Conservation (phyloP, 1,140 invertebrate genomes). For the Ptiloglossa arizonensis region DNA sequence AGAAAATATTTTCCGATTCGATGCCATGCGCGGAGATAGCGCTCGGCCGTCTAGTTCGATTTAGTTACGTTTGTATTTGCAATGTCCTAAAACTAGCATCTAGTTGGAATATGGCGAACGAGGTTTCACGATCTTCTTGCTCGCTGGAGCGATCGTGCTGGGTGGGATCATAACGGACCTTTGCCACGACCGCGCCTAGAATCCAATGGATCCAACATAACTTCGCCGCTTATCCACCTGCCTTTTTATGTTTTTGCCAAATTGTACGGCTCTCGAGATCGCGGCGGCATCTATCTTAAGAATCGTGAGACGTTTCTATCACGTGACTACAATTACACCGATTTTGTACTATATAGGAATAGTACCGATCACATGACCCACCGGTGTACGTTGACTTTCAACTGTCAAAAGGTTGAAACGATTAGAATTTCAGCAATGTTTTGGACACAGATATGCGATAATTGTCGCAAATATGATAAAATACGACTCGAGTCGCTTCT, state of each 20-base stretch:
- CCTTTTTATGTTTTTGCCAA: constrained; percentile 62
- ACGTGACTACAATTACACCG: constrained; percentile 22
- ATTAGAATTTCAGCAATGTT: not conserved
- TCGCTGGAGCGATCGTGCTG: constrained; percentile 62
- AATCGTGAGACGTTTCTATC: constrained; percentile 20
- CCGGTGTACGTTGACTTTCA: not conserved
- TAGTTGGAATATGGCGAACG: constrained; percentile 11
- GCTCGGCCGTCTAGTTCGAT: too few species aligned
- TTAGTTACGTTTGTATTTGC: not conserved
- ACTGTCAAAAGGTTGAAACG: not conserved
- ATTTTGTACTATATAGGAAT: constrained; percentile 29
- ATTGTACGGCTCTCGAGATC: constrained; percentile 24
- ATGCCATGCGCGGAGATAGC: too few species aligned
- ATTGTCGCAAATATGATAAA: not conserved
- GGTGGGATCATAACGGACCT: constrained; percentile 74
- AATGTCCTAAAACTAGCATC: not conserved
- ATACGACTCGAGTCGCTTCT: not conserved
- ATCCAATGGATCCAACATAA: constrained; percentile 68
- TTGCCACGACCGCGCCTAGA: constrained; percentile 74
- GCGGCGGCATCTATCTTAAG: constrained; percentile 57
- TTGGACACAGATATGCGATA: too few species aligned
- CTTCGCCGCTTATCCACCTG: constrained; percentile 45
- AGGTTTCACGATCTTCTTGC: constrained; percentile 50
- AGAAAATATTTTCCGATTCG: not conserved
- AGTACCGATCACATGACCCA: constrained; percentile 25